Conservation (phyloP, 2,113 vertebrate species). For the Willisornis vidua region DNA sequence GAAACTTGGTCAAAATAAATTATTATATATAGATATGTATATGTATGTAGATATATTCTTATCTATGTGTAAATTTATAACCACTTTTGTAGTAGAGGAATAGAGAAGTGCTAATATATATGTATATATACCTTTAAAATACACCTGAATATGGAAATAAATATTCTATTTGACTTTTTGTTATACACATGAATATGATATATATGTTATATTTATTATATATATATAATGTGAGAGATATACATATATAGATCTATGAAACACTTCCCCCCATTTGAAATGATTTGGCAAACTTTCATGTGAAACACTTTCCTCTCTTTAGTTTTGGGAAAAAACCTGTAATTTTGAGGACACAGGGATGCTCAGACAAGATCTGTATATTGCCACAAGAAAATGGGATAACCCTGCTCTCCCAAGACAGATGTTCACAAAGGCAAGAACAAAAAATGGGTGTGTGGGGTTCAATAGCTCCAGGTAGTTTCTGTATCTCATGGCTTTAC, state of each 20-base stretch:
- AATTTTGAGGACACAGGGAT: neutral
- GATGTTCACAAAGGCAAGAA: neutral
- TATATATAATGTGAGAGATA: too few species aligned
- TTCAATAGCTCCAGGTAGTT: neutral
- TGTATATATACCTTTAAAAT: too few species aligned
- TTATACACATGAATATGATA: neutral
- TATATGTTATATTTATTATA: neutral
- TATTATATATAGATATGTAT: neutral
- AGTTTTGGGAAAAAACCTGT: neutral
- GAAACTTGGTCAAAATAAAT: neutral
- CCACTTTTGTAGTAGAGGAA: neutral
- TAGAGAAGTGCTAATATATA: too few species aligned
- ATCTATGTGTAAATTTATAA: neutral
- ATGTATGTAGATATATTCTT: neutral
- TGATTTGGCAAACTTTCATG: neutral
- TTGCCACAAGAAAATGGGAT: neutral
- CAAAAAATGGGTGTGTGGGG: neutral
- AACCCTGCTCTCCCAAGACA: neutral
- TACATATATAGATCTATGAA: too few species aligned
- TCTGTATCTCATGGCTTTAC: neutral
- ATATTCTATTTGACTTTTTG: too few species aligned
- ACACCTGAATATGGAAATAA: too few species aligned
- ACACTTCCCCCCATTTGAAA: neutral
- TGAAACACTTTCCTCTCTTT: neutral
- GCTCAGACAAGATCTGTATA: neutral